A percentile compares a stretch with the other conserved stretches of the same genome.
Evolutionary conservation across 1,140 invertebrate genomes (phyloP).

Genomic region (Araneus ventricosus): DNA sequence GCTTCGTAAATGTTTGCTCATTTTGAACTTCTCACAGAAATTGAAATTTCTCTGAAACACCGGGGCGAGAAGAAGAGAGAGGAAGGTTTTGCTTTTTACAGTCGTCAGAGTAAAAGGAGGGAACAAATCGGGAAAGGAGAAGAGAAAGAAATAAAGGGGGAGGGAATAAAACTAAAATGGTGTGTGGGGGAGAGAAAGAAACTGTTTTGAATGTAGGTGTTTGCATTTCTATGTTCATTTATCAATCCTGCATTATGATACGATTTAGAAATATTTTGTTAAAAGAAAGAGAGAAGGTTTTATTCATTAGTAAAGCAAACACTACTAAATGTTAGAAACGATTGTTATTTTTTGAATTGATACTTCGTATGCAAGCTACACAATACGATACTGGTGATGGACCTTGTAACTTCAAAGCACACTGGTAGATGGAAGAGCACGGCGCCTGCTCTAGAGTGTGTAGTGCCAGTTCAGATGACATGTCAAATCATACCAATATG

Average conservation of each 20-base stretch:
- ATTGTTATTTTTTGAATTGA: too few species aligned
- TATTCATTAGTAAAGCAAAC: too few species aligned
- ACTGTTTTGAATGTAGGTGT: neutral
- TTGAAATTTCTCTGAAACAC: slow-evolving; percentile 52
- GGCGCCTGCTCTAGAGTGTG: too few species aligned
- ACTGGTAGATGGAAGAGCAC: too few species aligned
- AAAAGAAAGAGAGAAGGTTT: neutral
- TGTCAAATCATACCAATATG: too few species aligned
- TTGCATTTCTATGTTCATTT: slow-evolving; percentile 11
- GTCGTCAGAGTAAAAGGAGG: neutral
- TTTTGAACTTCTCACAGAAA: slow-evolving; percentile 69
- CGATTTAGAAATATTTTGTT: neutral
- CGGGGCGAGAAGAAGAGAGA: neutral
- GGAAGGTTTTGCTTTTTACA: slow-evolving; percentile 39
- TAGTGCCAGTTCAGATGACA: too few species aligned
- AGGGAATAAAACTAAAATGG: neutral
- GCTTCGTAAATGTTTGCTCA: slow-evolving; percentile 61
- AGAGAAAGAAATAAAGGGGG: neutral
- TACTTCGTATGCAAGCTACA: too few species aligned
- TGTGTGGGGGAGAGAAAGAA: neutral
- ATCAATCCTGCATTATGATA: neutral
- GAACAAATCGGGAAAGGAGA: slow-evolving; percentile 27
- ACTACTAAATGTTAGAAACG: too few species aligned
- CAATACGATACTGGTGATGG: too few species aligned
- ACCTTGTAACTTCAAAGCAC: too few species aligned